A percentile compares a stretch with the other conserved stretches of the same genome.
Conservation (phyloP, 2,888 invertebrate species). For the Crepidodera aurea region DNA sequence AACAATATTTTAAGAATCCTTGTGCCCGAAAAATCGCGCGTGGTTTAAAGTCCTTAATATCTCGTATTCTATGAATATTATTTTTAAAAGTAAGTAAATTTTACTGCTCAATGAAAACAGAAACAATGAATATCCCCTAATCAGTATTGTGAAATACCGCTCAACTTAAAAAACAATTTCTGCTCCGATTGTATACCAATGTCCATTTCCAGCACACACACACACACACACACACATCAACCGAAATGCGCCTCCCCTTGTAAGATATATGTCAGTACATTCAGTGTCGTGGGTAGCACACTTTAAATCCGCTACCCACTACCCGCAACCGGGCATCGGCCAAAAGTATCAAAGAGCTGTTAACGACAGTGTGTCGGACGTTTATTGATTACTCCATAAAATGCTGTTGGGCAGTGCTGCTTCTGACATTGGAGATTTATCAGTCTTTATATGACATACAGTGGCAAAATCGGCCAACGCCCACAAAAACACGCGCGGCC, state of each 20-base stretch:
- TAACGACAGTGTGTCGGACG: conserved; percentile 60
- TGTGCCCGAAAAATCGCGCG: too few species aligned
- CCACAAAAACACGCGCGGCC: conserved; percentile 53
- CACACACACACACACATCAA: too few species aligned
- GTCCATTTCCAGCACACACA: not conserved
- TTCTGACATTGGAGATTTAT: conserved; percentile 60
- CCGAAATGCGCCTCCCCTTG: not conserved
- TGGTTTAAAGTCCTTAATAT: too few species aligned
- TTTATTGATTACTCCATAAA: conserved; percentile 61
- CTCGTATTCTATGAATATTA: too few species aligned
- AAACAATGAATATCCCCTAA: too few species aligned
- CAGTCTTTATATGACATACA: conserved; percentile 55
- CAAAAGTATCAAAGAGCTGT: conserved; percentile 45
- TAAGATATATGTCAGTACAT: not conserved
- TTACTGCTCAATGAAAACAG: too few species aligned
- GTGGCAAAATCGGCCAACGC: conserved; percentile 42
- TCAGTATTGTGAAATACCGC: too few species aligned
- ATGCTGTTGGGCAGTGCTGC: conserved; percentile 58
- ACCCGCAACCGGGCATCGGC: not conserved
- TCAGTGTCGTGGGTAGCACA: not conserved
- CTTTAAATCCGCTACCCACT: not conserved
- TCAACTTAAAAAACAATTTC: too few species aligned
- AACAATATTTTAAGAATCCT: too few species aligned
- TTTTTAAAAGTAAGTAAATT: too few species aligned
- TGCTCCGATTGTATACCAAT: not conserved